A percentile compares a stretch with the other conserved stretches of the same genome.
Evolutionary conservation across 2,113 vertebrate species (phyloP).

Genomic region (Todiramphus chloris): DNA sequence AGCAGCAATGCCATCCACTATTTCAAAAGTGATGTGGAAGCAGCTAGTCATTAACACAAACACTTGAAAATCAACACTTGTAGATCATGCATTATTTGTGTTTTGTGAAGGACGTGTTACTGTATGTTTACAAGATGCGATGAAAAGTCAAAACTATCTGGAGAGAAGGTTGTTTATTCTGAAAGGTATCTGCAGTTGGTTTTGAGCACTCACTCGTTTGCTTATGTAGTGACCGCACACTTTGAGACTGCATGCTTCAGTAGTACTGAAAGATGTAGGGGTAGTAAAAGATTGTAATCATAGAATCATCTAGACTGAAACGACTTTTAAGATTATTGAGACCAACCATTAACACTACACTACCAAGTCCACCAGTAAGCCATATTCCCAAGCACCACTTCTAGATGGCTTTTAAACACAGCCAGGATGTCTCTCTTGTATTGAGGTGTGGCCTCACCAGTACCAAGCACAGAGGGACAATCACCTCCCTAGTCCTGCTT

Average conservation of each 20-base stretch:
- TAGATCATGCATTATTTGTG: background rate
- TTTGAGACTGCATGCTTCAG: background rate
- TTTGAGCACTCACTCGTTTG: background rate
- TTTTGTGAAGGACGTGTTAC: background rate
- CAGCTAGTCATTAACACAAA: background rate
- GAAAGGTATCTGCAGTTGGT: background rate
- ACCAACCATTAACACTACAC: too few relatives aligned
- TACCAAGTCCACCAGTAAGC: too few relatives aligned
- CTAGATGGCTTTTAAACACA: too few relatives aligned
- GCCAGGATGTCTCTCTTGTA: too few relatives aligned
- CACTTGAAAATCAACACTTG: background rate
- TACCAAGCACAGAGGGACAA: too few relatives aligned
- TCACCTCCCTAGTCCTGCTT: too few relatives aligned
- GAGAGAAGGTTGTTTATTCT: background rate
- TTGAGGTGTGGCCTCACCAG: too few relatives aligned
- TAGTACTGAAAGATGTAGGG: background rate
- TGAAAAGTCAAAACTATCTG: background rate
- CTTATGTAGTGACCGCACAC: background rate
- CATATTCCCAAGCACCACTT: too few relatives aligned
- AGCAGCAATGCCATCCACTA: background rate
- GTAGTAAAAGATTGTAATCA: background rate
- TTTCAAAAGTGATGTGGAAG: background rate
- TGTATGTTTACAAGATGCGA: background rate
- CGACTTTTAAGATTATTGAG: too few relatives aligned
- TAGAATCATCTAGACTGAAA: too few relatives aligned